Evolutionary conservation across 1,140 invertebrate species (phyloP), one percentile per base, ranked within the genome.

Genomic region (Heliconius hewitsoni): DNA sequence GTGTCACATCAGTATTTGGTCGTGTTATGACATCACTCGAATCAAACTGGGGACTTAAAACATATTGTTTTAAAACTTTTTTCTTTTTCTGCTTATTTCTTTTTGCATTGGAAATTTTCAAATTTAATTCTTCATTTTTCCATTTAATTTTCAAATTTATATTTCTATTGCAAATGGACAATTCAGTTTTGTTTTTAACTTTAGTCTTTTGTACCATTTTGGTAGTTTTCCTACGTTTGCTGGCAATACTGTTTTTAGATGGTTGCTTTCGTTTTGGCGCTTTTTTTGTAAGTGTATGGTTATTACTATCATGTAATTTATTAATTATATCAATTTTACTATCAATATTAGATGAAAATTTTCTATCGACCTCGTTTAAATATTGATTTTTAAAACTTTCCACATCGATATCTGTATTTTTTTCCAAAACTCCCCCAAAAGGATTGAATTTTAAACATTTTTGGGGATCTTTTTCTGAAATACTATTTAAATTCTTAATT

Each of bases 341-440:
- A 55, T 55, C 52, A 6, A 16, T 13, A 66, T 30, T 66, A 13
- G 60, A 66, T n/a, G 3, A 13, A 66, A 79, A 84, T 60, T 83
- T 81, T 73, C 79, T 84, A 9, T 81, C 82, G 0, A 91, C 86
- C 76, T 93, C 91, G 11, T 86, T 89, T 8, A 93, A 73, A 76
- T 93, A 93, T 19, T 86, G 83, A 79, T 84, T 88, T 74, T 93
- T 92, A 37, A 93, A 93, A 8, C 83, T 88, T 42, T 93, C 90
- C 1, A 91, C n/a, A 72, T 92, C 90, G 0, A 92, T 87, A 74
- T 87, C 84, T 0, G 87, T 66, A 34, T 86, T 86, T 9, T 83
- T 72, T 9, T 86, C 71, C 0, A 85, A 30, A 1, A 80, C 73
- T 30, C 91, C 86, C 73, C 86, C 80, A 9, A 71, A 74, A 0